A percentile compares a stretch with the other conserved stretches of the same genome.
Evolutionary conservation across 23 tunicate genomes (phyloP).

Genomic region (Ciona savignyi): DNA sequence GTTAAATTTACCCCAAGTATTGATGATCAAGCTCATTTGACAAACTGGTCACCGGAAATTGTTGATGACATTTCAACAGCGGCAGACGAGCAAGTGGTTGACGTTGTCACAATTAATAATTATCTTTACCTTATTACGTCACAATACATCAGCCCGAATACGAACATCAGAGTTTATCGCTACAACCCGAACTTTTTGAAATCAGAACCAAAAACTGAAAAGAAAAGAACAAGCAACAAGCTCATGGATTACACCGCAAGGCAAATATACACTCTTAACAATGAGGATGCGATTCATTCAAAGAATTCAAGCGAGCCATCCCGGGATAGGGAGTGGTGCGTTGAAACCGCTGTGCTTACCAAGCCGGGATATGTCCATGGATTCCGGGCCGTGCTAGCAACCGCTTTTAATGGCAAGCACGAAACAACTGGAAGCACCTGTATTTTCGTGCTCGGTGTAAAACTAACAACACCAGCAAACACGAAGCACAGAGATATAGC

Average conservation of each 20-base stretch:
- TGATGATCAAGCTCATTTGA: neutral
- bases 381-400: neutral
- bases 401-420: neutral
- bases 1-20: neutral
- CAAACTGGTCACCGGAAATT: slow-evolving; percentile 6
- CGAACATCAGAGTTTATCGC: slow-evolving; percentile 6
- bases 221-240: neutral
- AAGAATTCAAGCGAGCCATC: neutral
- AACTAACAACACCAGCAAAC: neutral
- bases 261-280: neutral
- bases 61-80: slow-evolving; percentile 2
- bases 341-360: slow-evolving; percentile 8
- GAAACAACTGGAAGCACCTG: neutral
- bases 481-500: neutral
- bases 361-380: slow-evolving; percentile 4
- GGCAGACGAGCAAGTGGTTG: slow-evolving; percentile 9
- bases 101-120: slow-evolving; percentile 8
- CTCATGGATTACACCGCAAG: neutral
- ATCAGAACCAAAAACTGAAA: neutral
- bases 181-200: neutral
- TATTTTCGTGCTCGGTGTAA: neutral
- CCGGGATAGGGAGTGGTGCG: neutral
- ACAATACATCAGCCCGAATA: slow-evolving; percentile 7
- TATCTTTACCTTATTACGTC: slow-evolving; percentile 19
- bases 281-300: neutral